Evolutionary conservation across 1,140 invertebrate genomes (phyloP).

Genomic region (Yoshiicerus persimilis): DNA sequence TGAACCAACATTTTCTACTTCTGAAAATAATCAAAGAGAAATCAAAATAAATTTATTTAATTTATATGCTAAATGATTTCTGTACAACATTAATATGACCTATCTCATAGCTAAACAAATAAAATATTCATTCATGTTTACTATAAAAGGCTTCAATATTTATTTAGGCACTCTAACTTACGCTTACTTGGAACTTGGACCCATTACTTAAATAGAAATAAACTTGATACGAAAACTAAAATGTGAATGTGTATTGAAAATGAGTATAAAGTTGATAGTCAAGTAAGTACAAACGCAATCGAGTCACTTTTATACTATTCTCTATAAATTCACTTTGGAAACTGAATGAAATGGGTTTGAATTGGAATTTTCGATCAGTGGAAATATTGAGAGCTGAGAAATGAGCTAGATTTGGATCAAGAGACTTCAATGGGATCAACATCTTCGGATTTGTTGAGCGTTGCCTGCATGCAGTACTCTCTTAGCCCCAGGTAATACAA

Average conservation of each 20-base stretch:
- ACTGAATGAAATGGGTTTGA: background rate
- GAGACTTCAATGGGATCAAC: slow-evolving; percentile 1
- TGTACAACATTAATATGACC: background rate
- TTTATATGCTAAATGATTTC: background rate
- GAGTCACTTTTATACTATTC: too few species aligned
- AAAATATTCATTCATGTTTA: too few species aligned
- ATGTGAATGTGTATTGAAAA: too few species aligned
- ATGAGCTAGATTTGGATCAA: background rate
- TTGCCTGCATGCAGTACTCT: slow-evolving; percentile 41
- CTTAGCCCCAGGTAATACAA: slow-evolving; percentile 43
- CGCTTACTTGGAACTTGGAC: too few species aligned
- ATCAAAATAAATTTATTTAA: background rate
- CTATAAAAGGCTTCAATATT: too few species aligned
- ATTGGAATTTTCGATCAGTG: background rate
- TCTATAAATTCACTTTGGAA: too few species aligned
- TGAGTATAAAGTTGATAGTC: too few species aligned
- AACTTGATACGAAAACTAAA: too few species aligned
- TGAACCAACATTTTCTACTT: slow-evolving; percentile 44
- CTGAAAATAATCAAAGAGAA: slow-evolving; percentile 23
- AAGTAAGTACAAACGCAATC: too few species aligned
- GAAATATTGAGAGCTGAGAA: background rate
- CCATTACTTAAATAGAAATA: too few species aligned
- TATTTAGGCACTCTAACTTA: too few species aligned
- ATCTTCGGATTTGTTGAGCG: slow-evolving; percentile 29
- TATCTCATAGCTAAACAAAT: too few species aligned